Conservation (phyloP, 2,797 vertebrate species). For the Enteromius unitaeniatus region DNA sequence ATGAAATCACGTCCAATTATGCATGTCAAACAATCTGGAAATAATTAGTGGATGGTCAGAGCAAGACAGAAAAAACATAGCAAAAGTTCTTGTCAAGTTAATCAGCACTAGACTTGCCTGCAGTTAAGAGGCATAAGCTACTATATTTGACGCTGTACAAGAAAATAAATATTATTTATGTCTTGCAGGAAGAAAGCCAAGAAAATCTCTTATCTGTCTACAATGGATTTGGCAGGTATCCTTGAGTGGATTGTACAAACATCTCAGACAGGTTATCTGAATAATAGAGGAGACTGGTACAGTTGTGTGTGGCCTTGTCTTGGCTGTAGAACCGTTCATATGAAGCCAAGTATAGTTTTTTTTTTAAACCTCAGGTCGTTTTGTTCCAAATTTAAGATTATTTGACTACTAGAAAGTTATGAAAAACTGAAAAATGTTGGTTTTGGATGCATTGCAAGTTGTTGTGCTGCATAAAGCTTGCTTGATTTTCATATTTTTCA, state of each 20-base stretch:
- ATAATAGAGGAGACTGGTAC: slow-evolving; percentile 12
- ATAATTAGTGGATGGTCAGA: not conserved
- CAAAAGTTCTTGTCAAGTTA: not conserved
- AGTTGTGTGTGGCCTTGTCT: slow-evolving; percentile 7
- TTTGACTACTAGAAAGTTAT: not conserved
- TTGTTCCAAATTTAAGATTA: slow-evolving; percentile 6
- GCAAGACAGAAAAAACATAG: not conserved
- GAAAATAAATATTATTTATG: slow-evolving; percentile 5
- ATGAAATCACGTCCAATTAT: not conserved
- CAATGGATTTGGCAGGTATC: not conserved
- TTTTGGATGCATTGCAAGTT: slow-evolving; percentile 22
- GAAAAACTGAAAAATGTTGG: not conserved
- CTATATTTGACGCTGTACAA: not conserved
- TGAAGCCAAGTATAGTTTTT: not conserved
- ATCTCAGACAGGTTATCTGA: slow-evolving; percentile 1
- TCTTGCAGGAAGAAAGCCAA: not conserved
- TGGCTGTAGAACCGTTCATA: not conserved
- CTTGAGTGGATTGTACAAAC: slow-evolving; percentile 20
- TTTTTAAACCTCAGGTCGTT: not conserved
- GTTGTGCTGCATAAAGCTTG: not conserved
- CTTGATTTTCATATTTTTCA: not conserved
- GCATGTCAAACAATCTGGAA: slow-evolving; percentile 24
- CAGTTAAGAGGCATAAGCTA: not conserved
- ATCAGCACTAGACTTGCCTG: not conserved
- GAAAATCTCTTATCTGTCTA: slow-evolving; percentile 16